Evolutionary conservation across 1,140 invertebrate species (phyloP), one percentile per base, ranked within the genome.

Genomic region (Halictus rubicundus): DNA sequence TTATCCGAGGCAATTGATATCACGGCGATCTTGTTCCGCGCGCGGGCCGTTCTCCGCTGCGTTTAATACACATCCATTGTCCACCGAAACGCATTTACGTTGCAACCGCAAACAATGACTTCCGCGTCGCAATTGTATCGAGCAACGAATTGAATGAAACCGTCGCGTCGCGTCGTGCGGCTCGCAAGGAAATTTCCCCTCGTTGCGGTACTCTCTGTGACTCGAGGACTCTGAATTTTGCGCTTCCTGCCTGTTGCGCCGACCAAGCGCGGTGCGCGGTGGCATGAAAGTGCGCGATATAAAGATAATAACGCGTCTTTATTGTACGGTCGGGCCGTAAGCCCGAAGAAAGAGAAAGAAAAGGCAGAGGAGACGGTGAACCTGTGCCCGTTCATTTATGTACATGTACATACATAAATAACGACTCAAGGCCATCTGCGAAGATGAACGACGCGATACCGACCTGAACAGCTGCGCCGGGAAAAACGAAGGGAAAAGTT

Each of bases 241-340:
- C 10, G 52, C 23, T 66, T 73, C 69, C 77, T 65, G 77, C 23
- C 69, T 57, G 68, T 73, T 79, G 68, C 66, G 12, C 4, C 21
- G 60, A n/a, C 32, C 25, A 39, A 60, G 54, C n/a, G 14, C 5
- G 5, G 19, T 16, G 5, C 16, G 19, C 49, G 49, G 12, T 46
- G 42, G 42, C 42, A 46, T 46, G 42, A 46, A 46, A 46, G 42
- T 21, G 46, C 16, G 16, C 49, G 19, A 16, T 16, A 7, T 52
- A 52, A 52, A 21, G 19, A 52, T 52, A 21, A 52, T 52, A 52
- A 52, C 19, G 49, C 42, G 42, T 46, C 42, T 46, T 46, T 46
- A 46, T 46, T 46, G 3, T 46, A 46, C 42, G 42, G 0, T 46
- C 42, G 42, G 42, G 10, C 32, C 49, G 49, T 52, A 6, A 52